phyloP scores from a whole-genome alignment of 1,140 invertebrate genomes.

The Pissodes strobi region DNA sequence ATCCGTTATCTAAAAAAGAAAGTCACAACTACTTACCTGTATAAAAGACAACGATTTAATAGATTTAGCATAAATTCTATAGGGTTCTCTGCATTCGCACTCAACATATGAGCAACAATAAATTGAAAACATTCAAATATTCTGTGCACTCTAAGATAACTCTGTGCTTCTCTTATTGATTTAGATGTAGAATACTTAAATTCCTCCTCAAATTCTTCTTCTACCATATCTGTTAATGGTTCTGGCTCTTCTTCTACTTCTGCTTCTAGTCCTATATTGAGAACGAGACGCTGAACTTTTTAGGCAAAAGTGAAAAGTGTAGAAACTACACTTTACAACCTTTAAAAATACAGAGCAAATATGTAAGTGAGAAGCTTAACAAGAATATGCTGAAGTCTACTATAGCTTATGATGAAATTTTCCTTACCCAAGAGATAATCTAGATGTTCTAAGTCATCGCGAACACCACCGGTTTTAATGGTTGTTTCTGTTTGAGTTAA shows the following conservation, averaged over 20 bases:
- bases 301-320: not conserved
- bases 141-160: slow-evolving; percentile 54
- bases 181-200: slow-evolving; percentile 33
- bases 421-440: slow-evolving; percentile 28
- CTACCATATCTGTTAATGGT: not conserved
- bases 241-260: slow-evolving; percentile 7
- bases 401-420: too few relatives aligned
- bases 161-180: slow-evolving; percentile 49
- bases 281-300: not conserved
- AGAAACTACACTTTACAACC: not conserved
- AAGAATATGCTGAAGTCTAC: too few relatives aligned
- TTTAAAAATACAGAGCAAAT: too few relatives aligned
- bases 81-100: slow-evolving; percentile 56
- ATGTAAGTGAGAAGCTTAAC: too few relatives aligned
- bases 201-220: slow-evolving; percentile 21
- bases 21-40: slow-evolving; percentile 48
- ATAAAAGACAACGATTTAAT: slow-evolving; percentile 58
- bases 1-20: too few relatives aligned
- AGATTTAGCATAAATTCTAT: slow-evolving; percentile 57
- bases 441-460: not conserved
- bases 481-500: slow-evolving; percentile 13
- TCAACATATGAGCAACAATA: slow-evolving; percentile 56
- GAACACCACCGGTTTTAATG: not conserved
- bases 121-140: slow-evolving; percentile 59
- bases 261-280: slow-evolving; percentile 2